Evolutionary conservation across 2,888 invertebrate species (phyloP).

Genomic region (Diadegma fenestrale): DNA sequence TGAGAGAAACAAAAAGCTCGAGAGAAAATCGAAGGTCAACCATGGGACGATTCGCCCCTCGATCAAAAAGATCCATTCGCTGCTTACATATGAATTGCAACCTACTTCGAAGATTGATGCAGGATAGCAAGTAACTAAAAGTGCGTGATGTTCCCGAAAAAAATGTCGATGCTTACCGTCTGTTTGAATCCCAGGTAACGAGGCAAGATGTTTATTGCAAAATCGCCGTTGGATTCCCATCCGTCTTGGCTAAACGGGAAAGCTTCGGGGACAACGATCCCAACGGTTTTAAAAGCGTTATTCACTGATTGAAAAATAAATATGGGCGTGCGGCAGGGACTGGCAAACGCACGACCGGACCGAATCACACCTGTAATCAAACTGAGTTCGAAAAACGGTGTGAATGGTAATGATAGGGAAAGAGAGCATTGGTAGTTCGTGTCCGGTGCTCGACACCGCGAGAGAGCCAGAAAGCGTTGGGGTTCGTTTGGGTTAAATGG

Average conservation of each 20-base stretch:
- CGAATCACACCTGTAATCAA: slow-evolving; percentile 83
- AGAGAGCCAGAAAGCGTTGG: slow-evolving; percentile 71
- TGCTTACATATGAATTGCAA: background rate
- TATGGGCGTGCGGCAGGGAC: slow-evolving; percentile 41
- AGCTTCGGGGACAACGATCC: slow-evolving; percentile 7
- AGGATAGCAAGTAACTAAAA: slow-evolving; percentile 1
- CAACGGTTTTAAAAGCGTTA: background rate
- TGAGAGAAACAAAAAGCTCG: background rate
- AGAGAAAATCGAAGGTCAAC: background rate
- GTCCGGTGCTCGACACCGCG: slow-evolving; percentile 42
- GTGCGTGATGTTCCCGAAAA: background rate
- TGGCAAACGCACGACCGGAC: slow-evolving; percentile 67
- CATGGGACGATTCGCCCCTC: background rate
- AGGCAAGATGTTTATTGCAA: slow-evolving; percentile 22
- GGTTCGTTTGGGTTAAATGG: slow-evolving; percentile 70
- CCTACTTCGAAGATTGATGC: background rate
- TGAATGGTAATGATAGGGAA: slow-evolving; percentile 79
- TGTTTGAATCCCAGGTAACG: background rate
- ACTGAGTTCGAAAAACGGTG: slow-evolving; percentile 81
- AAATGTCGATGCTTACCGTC: slow-evolving; percentile 39
- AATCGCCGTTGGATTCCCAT: slow-evolving; percentile 60
- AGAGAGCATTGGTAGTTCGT: slow-evolving; percentile 64
- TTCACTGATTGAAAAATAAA: slow-evolving; percentile 21
- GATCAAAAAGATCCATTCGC: background rate
- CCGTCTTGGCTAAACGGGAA: slow-evolving; percentile 29